Conservation (phyloP, 1,140 invertebrate species). For the Drosophila albomicans region DNA sequence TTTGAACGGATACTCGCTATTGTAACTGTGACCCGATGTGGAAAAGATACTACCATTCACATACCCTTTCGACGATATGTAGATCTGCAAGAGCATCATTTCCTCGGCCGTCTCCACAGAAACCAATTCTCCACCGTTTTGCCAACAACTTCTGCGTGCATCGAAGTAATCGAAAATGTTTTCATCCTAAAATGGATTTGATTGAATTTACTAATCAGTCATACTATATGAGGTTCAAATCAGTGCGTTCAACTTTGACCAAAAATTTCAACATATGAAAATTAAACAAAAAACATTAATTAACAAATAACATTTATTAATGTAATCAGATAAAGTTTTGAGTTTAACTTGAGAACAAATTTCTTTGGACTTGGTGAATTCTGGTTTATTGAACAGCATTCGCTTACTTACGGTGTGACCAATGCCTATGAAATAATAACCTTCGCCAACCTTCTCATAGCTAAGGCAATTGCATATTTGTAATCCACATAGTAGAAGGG, state of each 20-base stretch:
- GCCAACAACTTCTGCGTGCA: slow-evolving; percentile 37
- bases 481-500: not conserved
- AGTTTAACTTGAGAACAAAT: no score
- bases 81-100: slow-evolving; percentile 25
- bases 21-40: slow-evolving; percentile 53
- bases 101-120: slow-evolving; percentile 23
- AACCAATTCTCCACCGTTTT: slow-evolving; percentile 21
- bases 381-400: no score
- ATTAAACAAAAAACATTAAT: no score
- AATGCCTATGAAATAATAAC: not conserved
- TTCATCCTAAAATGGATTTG: not conserved
- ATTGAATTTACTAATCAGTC: no score
- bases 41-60: slow-evolving; percentile 52
- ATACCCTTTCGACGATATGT: slow-evolving; percentile 28
- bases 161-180: slow-evolving; percentile 46
- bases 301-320: no score
- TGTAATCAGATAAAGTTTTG: no score
- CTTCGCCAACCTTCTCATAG: slow-evolving; percentile 9
- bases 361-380: no score
- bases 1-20: slow-evolving; percentile 2
- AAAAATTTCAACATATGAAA: no score
- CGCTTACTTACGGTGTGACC: not conserved
- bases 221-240: no score
- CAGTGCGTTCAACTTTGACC: no score
- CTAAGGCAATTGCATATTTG: not conserved